Conservation (phyloP, 2,113 vertebrate genomes). For the Boleophthalmus pectinirostris region DNA sequence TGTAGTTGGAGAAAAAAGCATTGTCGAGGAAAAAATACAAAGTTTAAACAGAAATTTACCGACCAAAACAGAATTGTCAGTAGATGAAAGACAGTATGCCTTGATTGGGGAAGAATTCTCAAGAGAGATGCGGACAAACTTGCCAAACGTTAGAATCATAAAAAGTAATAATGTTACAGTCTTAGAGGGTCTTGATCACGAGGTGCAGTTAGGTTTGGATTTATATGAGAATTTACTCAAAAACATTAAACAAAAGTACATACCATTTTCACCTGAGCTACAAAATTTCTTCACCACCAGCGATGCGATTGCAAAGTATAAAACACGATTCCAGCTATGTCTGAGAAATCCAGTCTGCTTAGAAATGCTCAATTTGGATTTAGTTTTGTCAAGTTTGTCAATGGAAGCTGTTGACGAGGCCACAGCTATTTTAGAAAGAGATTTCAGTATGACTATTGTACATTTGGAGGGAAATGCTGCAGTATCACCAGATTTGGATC, state of each 20-base stretch:
- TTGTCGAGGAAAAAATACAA: constrained; percentile 37
- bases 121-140: constrained; percentile 2
- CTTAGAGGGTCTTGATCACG: constrained; percentile 44
- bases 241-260: constrained; percentile 37
- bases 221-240: constrained; percentile 35
- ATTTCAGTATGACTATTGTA: constrained; percentile 37
- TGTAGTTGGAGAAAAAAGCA: constrained; percentile 50
- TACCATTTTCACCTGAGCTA: constrained; percentile 21
- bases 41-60: constrained; percentile 25
- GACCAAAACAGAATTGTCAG: constrained; percentile 9
- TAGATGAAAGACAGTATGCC: constrained; percentile 39
- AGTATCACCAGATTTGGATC: constrained; percentile 21
- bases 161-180: neutral
- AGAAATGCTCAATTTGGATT: constrained; percentile 24
- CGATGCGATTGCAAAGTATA: constrained; percentile 34
- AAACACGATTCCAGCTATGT: constrained; percentile 48
- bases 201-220: constrained; percentile 32
- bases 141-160: constrained; percentile 16
- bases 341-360: constrained; percentile 56
- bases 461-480: constrained; percentile 35
- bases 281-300: constrained; percentile 48
- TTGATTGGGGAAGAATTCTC: constrained; percentile 59
- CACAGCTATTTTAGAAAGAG: constrained; percentile 24
- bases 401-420: constrained; percentile 54
- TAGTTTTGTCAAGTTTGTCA: constrained; percentile 63